Base-by-base conservation (phyloP, 2,888 invertebrate species). In the Cerastis rubricosa region DNA sequence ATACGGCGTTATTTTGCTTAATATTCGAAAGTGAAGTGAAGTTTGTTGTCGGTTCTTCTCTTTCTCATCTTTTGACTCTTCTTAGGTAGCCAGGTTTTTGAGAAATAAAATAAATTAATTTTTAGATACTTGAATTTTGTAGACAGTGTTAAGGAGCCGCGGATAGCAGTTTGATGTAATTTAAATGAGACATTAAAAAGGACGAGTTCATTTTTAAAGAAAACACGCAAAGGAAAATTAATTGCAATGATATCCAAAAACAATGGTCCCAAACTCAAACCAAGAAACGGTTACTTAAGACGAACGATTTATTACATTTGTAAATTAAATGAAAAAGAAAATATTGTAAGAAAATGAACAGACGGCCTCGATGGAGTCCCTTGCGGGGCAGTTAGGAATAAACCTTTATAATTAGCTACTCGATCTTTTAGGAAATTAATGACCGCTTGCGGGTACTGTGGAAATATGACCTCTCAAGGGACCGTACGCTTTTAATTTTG, bases 371-470 rank as follows among this genome's bases (percentile, higher is more conserved):
- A 81, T 81, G 35, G 51, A 81, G 73, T 85, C 89, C 84, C 89
- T 82, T 43, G 79, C 43, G 86, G 76, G 68, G 61, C 73, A 75
- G 84, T 89, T 89, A 78, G 74, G 76, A 71, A 76, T 80, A 88
- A 81, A 85, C 84, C 87, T 79, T 86, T 83, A 78, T 85, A 89
- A 88, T 88, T 88, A 89, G 81, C 70, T 73, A 76, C 78, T 67
- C 81, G 79, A 84, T 88, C 88, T 86, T 87, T 89, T 87, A 89
- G 89, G 88, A 89, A 89, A 89, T 88, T 89, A 88, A 86, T 88
- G 88, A 83, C 68, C 78, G 77, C 77, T 85, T 77, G 77, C 78
- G 78, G 81, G 74, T 64, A 80, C 29, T 54, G 69, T 76, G 71
- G 73, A 82, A 85, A 84, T 81, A 83, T 67, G 68, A 65, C 43